Conservation (phyloP, 2,113 vertebrate species). For the Tor tambroides region DNA sequence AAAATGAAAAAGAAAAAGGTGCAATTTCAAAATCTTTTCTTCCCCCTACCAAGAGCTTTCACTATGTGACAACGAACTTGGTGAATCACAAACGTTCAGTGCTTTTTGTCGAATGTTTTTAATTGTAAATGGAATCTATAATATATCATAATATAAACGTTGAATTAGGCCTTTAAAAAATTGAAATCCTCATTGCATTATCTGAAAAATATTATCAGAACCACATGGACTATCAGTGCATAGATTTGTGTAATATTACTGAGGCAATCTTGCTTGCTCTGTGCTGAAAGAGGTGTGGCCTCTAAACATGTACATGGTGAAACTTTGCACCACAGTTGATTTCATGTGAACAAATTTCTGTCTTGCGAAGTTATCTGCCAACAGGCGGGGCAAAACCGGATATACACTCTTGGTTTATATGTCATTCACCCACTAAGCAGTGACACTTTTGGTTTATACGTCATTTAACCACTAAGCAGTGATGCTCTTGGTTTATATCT, state of each 20-base stretch:
- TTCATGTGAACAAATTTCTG: background rate
- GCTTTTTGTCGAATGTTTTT: background rate
- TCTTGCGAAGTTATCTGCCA: background rate
- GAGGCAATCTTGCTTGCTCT: background rate
- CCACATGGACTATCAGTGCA: background rate
- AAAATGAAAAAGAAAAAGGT: background rate
- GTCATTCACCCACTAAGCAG: background rate
- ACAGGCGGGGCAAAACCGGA: background rate
- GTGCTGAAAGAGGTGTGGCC: background rate
- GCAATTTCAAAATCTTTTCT: background rate
- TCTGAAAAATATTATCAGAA: background rate
- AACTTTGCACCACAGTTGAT: background rate
- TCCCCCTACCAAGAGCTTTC: background rate
- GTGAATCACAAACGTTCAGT: background rate
- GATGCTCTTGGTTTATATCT: background rate
- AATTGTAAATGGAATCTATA: background rate
- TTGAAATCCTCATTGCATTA: background rate
- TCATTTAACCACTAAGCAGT: background rate
- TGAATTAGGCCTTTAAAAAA: background rate
- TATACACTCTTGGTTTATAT: background rate
- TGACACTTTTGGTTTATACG: too few relatives aligned
- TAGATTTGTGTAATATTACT: background rate
- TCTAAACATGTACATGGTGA: background rate
- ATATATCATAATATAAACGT: background rate
- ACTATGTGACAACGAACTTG: too few relatives aligned